These are phyloP conservation scores for Polymixis flavicincta DNA, from an alignment of 2,888 invertebrate species.

Conservation along the genomic window DNA sequence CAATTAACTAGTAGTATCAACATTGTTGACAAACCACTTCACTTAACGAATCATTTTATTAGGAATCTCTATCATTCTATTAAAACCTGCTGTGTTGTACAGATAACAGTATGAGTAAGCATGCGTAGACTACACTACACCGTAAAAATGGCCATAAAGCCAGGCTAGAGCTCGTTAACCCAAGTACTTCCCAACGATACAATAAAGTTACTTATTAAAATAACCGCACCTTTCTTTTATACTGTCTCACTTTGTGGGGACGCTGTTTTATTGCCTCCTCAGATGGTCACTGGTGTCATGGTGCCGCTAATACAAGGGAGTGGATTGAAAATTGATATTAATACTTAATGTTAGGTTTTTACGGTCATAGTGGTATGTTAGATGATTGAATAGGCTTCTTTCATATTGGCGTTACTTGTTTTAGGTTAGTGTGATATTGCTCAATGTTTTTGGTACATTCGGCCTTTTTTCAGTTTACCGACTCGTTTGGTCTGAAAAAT, in stretches of 20 bases:
- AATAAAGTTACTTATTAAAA: slow-evolving; percentile 85
- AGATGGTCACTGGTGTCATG: slow-evolving; percentile 43
- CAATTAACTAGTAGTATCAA: slow-evolving; percentile 10
- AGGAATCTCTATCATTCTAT: slow-evolving; percentile 63
- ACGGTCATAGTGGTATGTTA: not conserved
- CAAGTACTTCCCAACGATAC: slow-evolving; percentile 79
- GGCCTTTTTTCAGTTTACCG: not conserved
- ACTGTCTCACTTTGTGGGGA: slow-evolving; percentile 55
- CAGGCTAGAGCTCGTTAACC: slow-evolving; percentile 78
- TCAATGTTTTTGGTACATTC: not conserved
- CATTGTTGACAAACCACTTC: slow-evolving; percentile 49
- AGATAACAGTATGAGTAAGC: slow-evolving; percentile 72
- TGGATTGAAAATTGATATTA: slow-evolving; percentile 60
- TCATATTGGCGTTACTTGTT: not conserved
- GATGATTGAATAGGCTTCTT: slow-evolving; percentile 13
- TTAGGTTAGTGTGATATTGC: not conserved
- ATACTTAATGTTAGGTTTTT: slow-evolving; percentile 29
- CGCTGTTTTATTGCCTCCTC: slow-evolving; percentile 61
- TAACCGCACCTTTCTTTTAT: slow-evolving; percentile 77
- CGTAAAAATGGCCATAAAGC: slow-evolving; percentile 81
- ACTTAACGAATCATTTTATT: slow-evolving; percentile 56
- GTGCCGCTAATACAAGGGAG: slow-evolving; percentile 30
- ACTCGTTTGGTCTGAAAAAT: not conserved
- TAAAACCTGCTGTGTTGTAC: slow-evolving; percentile 64
- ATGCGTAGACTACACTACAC: slow-evolving; percentile 68